Conservation (phyloP, 2,113 vertebrate genomes). For the Ceyx margarethae region DNA sequence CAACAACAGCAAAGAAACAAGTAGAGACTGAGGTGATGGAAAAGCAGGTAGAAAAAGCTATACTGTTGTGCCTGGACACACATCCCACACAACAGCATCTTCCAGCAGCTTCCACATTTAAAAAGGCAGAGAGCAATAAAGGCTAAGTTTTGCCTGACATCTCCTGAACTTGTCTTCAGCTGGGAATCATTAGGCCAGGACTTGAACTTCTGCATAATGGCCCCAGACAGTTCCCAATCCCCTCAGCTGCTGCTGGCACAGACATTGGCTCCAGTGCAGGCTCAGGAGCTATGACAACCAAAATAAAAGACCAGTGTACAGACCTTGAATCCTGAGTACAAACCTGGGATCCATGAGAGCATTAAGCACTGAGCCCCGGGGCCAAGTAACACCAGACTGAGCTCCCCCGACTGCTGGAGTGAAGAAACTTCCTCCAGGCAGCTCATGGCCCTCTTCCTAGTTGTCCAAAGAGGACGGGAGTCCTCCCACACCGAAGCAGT, state of each 20-base stretch:
- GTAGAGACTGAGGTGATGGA: not conserved
- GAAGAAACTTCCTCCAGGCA: not conserved
- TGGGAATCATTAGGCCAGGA: fast-evolving
- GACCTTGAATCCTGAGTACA: not conserved
- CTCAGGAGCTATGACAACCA: not conserved
- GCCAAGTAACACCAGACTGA: not conserved
- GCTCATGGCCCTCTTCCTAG: not conserved
- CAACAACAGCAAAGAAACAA: conserved; percentile 20
- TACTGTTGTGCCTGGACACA: not conserved
- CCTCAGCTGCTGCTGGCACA: not conserved
- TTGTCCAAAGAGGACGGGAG: not conserved
- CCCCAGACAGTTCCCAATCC: not conserved
- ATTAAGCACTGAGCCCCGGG: not conserved
- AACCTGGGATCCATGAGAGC: fast-evolving
- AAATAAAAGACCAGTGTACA: not conserved
- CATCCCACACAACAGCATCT: not conserved
- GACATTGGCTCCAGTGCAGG: not conserved
- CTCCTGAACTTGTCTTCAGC: not conserved
- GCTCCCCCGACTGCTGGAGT: not conserved
- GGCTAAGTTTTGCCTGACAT: not conserved
- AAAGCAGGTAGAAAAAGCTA: not conserved
- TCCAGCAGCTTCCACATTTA: not conserved
- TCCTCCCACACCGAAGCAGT: not conserved
- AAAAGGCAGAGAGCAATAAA: not conserved
- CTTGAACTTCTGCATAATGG: not conserved